A percentile compares a stretch with the other conserved stretches of the same genome.
Conservation (phyloP, 2,113 vertebrate genomes). For the Helogale parvula region DNA sequence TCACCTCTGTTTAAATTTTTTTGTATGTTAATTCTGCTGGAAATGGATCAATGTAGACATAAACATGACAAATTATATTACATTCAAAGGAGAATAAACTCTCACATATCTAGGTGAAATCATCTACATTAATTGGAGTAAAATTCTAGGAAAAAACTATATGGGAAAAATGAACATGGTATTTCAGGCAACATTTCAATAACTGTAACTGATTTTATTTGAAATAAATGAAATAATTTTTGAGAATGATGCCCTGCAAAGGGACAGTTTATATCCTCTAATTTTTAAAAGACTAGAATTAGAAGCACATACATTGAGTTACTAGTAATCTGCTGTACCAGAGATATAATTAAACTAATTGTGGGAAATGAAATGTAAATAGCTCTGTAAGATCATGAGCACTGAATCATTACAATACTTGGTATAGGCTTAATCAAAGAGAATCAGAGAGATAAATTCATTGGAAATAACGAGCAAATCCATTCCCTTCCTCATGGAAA, state of each 20-base stretch:
- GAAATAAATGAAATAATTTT: slow-evolving; percentile 13
- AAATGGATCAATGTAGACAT: background rate
- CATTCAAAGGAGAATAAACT: background rate
- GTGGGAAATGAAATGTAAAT: background rate
- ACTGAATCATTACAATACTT: background rate
- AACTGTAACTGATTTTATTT: background rate
- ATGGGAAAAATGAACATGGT: background rate
- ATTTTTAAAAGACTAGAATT: background rate
- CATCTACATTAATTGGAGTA: background rate
- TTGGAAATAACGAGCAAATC: background rate
- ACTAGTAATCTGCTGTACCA: background rate
- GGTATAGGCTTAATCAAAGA: background rate
- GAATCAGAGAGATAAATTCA: background rate
- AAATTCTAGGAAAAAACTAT: slow-evolving; percentile 18
- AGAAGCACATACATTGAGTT: background rate
- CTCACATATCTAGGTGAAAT: background rate
- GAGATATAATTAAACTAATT: background rate
- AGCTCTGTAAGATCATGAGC: background rate
- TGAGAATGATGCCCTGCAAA: background rate
- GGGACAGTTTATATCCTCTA: background rate
- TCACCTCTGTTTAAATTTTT: background rate
- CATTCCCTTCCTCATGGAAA: background rate
- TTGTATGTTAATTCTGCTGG: background rate
- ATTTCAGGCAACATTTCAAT: background rate
- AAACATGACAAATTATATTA: background rate